Percentiles rank a stretch among this genome's conserved stretches.
Evolutionary conservation across 2,888 invertebrate species (phyloP).

Genomic region (Leptinotarsa rubiginosa): DNA sequence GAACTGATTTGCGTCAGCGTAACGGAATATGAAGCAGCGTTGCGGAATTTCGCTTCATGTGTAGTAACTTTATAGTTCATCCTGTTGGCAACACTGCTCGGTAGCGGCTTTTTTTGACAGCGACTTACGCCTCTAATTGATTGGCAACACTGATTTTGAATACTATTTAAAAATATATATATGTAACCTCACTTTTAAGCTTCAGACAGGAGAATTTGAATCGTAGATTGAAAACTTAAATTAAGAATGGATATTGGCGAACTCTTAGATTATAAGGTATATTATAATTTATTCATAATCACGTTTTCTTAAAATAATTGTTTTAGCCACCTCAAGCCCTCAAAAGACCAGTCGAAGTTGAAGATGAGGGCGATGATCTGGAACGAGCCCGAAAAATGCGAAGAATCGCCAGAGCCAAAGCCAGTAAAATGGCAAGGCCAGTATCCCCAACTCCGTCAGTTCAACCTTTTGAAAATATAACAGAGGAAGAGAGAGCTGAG

Average conservation of each 20-base stretch:
- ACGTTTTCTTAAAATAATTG: conserved; percentile 8
- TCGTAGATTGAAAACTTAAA: neutral
- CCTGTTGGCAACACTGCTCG: too few species aligned
- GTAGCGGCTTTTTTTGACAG: too few species aligned
- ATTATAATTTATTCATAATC: neutral
- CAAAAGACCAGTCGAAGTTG: conserved; percentile 74
- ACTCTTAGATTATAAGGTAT: conserved; percentile 71
- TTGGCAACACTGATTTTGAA: neutral
- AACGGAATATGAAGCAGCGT: too few species aligned
- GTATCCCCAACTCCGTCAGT: conserved; percentile 65
- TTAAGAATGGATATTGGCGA: conserved; percentile 71
- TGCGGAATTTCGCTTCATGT: too few species aligned
- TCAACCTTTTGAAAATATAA: conserved; percentile 69
- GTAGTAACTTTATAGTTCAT: too few species aligned
- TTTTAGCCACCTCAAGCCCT: conserved; percentile 85
- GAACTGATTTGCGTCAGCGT: too few species aligned
- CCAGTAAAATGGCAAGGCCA: conserved; percentile 67
- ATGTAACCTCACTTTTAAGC: neutral
- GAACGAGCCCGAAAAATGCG: conserved; percentile 74
- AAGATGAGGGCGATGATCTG: conserved; percentile 76
- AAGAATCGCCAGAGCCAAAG: conserved; percentile 70
- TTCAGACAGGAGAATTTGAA: neutral
- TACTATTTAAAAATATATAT: too few species aligned
- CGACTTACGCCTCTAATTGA: too few species aligned
- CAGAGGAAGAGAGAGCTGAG: conserved; percentile 81